phyloP scores from a whole-genome alignment of 64 coral and sea anemone genomes.

The Orbicella faveolata region DNA sequence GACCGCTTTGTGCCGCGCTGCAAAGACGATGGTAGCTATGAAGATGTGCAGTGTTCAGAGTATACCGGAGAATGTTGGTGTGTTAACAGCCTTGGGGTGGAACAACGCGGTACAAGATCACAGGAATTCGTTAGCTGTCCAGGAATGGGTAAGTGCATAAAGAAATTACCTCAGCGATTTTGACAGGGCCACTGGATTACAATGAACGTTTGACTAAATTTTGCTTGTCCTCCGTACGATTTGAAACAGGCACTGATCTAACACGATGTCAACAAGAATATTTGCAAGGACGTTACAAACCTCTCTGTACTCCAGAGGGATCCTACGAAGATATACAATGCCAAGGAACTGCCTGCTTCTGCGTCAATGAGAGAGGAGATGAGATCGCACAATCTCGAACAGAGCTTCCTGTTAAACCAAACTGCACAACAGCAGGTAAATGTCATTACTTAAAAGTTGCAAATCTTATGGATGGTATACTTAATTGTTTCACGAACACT shows the following conservation, averaged over 20 bases:
- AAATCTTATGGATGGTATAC: no score
- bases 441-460: not conserved
- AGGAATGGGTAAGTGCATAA: constrained; percentile 25
- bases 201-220: not conserved
- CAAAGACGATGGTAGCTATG: constrained; percentile 65
- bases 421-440: constrained; percentile 46
- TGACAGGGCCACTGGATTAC: not conserved
- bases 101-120: constrained; percentile 73
- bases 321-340: constrained; percentile 49
- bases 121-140: constrained; percentile 65
- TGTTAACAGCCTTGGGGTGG: constrained; percentile 65
- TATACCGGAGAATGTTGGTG: constrained; percentile 77
- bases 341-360: constrained; percentile 46
- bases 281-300: constrained; percentile 38
- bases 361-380: constrained; percentile 59
- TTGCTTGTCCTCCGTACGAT: not conserved
- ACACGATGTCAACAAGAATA: constrained; percentile 64
- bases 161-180: no score
- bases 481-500: no score
- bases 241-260: not conserved
- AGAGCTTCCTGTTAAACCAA: constrained; percentile 44
- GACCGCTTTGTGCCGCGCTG: constrained; percentile 72
- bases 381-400: constrained; percentile 53
- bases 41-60: constrained; percentile 81
- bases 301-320: constrained; percentile 57